phyloP scores from a whole-genome alignment of 2,888 invertebrate genomes.

The Brenthis hecate region DNA sequence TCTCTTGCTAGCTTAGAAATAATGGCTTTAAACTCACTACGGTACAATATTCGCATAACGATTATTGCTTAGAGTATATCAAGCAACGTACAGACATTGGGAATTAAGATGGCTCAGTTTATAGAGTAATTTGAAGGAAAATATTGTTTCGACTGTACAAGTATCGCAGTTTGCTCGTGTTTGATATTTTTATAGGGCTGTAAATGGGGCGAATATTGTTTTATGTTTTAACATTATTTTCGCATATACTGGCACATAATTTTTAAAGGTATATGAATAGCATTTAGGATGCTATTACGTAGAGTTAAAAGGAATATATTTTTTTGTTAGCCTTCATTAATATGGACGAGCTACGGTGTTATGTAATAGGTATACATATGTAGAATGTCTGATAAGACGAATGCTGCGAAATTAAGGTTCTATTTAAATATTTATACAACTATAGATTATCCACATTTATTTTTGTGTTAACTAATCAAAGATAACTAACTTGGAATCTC shows the following conservation, averaged over 20 bases:
- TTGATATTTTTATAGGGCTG: conserved; percentile 29
- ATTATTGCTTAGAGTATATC: conserved; percentile 53
- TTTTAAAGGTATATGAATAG: conserved; percentile 21
- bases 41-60: conserved; percentile 46
- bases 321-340: not conserved
- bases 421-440: too few relatives aligned
- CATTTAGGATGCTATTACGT: conserved; percentile 3
- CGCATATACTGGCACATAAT: conserved; percentile 9
- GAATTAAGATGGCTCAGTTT: conserved; percentile 37
- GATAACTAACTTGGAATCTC: too few relatives aligned
- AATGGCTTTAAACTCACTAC: conserved; percentile 29
- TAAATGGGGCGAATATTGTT: conserved; percentile 34
- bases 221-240: conserved; percentile 28
- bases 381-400: too few relatives aligned
- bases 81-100: conserved; percentile 33
- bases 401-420: too few relatives aligned
- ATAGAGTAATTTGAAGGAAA: conserved; percentile 34
- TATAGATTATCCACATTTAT: too few relatives aligned
- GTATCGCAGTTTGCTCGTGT: conserved; percentile 18
- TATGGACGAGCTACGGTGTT: too few relatives aligned
- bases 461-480: too few relatives aligned
- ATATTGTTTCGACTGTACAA: conserved; percentile 31
- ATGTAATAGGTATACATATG: too few relatives aligned
- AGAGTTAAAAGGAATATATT: not conserved
- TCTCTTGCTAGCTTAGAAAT: conserved; percentile 24